Evolutionary conservation across 2,797 vertebrate species (phyloP).

Genomic region (Chelonia mydas): DNA sequence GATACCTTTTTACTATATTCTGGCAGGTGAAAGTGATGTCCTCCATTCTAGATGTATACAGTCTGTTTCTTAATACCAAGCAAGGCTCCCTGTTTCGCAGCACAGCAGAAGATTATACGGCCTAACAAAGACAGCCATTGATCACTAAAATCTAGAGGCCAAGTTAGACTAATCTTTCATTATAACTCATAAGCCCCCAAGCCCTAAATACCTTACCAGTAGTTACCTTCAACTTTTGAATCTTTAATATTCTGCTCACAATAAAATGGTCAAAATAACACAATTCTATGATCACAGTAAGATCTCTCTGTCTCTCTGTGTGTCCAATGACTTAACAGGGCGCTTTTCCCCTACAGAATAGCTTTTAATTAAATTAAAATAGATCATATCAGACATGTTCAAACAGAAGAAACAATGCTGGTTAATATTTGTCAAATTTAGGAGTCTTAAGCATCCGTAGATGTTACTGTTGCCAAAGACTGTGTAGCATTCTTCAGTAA

Average conservation of each 20-base stretch:
- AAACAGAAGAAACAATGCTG: background rate
- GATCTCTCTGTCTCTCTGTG: no score
- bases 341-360: no score
- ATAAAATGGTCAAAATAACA: background rate
- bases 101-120: background rate
- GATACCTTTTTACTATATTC: background rate
- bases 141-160: background rate
- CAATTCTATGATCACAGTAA: background rate
- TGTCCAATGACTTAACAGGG: no score
- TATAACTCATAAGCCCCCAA: background rate
- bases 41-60: background rate
- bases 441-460: background rate
- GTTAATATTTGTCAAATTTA: background rate
- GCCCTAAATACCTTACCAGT: background rate
- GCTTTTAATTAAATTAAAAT: no score
- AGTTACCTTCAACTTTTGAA: background rate
- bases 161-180: background rate
- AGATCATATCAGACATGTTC: background rate
- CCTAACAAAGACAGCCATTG: background rate
- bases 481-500: background rate
- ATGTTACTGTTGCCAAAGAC: background rate
- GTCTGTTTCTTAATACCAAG: conserved; percentile 20
- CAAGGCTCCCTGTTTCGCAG: conserved; percentile 43
- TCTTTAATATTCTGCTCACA: background rate
- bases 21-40: background rate